A percentile compares a stretch with the other conserved stretches of the same genome.
Evolutionary conservation across 2,113 vertebrate species (phyloP).

Genomic region (Cinclus mexicanus): DNA sequence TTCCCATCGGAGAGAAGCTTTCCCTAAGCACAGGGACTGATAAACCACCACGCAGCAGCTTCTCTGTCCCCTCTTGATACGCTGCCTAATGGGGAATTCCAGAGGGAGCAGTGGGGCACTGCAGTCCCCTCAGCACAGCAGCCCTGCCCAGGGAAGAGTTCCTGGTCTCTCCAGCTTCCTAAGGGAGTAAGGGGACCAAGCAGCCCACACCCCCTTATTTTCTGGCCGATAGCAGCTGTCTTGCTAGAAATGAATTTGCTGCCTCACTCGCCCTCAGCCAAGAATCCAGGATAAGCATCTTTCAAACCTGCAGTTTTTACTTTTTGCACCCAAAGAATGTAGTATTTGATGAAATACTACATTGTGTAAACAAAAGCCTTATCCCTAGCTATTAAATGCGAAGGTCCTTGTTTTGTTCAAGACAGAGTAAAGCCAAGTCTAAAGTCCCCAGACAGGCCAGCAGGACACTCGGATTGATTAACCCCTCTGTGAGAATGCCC

Average conservation of each 20-base stretch:
- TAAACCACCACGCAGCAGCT: neutral
- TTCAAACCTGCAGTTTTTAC: neutral
- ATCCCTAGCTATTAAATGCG: neutral
- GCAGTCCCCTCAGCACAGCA: neutral
- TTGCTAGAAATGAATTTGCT: neutral
- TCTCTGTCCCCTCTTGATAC: neutral
- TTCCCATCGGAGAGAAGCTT: rapidly evolving
- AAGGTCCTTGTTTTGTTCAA: constrained; percentile 17
- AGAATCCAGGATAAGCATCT: neutral
- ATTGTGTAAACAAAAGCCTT: constrained; percentile 12
- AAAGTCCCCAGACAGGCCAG: neutral
- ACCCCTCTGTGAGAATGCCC: neutral
- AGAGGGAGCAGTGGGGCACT: neutral
- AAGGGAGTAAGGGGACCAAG: rapidly evolving
- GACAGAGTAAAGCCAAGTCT: neutral
- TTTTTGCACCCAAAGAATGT: neutral
- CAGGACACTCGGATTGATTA: neutral
- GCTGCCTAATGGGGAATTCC: neutral
- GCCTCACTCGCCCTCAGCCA: neutral
- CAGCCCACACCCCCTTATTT: neutral
- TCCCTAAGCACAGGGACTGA: rapidly evolving
- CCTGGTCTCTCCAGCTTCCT: neutral
- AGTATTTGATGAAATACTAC: neutral
- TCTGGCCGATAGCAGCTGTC: neutral
- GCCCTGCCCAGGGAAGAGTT: neutral